These are phyloP conservation scores for Drosophila murphyi DNA, from an alignment of 1,140 invertebrate genomes.

Conservation along the genomic window DNA sequence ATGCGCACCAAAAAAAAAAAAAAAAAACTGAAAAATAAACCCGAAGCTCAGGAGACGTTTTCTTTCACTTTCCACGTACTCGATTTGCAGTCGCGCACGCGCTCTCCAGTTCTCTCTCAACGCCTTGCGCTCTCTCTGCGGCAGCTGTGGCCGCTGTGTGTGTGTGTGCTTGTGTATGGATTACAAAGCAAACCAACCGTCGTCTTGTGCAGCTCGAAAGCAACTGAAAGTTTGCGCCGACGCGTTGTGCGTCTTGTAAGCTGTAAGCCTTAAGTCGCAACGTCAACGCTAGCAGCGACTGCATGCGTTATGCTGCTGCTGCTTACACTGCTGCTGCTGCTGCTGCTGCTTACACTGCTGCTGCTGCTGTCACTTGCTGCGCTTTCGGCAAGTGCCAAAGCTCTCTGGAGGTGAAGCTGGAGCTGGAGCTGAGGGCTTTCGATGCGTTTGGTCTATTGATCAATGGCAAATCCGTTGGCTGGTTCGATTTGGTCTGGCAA, in stretches of 20 bases:
- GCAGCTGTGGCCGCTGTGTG: background rate
- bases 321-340: constrained; percentile 4
- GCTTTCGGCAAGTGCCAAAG: constrained; percentile 76
- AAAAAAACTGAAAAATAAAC: too few species aligned
- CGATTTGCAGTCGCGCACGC: constrained; percentile 14
- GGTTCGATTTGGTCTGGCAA: constrained; percentile 41
- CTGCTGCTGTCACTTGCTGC: constrained; percentile 56
- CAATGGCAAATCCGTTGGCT: constrained; percentile 58
- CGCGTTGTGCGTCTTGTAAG: constrained; percentile 74
- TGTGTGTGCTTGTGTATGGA: background rate
- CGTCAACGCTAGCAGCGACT: constrained; percentile 25
- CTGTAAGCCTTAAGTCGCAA: constrained; percentile 31
- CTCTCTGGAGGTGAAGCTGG: background rate
- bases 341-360: constrained; percentile 1
- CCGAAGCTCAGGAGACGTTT: constrained; percentile 16
- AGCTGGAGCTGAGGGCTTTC: constrained; percentile 27
- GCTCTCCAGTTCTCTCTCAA: constrained; percentile 23
- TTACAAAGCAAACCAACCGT: constrained; percentile 50
- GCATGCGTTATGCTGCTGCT: constrained; percentile 41
- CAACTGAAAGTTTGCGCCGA: constrained; percentile 70
- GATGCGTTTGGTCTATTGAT: constrained; percentile 43
- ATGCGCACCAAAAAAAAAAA: constrained; percentile 1
- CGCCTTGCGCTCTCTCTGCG: constrained; percentile 4
- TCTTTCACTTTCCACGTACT: constrained; percentile 68
- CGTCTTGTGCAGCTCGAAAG: constrained; percentile 75